A percentile compares a stretch with the other conserved stretches of the same genome.
phyloP scores from a whole-genome alignment of 2,888 invertebrate genomes.

The Strigamia maritima region DNA sequence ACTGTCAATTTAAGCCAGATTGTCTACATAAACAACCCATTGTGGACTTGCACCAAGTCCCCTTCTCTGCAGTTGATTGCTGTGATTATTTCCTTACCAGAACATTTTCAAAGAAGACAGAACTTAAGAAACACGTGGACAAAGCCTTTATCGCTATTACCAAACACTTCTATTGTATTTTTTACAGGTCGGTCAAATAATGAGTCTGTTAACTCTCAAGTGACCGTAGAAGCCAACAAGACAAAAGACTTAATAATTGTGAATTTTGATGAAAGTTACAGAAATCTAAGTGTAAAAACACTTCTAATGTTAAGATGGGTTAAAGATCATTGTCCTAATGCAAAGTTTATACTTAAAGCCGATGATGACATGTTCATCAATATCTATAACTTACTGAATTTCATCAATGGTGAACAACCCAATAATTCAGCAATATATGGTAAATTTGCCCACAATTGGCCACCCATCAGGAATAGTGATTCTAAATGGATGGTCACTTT shows the following conservation, averaged over 20 bases:
- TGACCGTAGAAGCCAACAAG: background rate
- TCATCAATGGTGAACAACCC: background rate
- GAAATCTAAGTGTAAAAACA: background rate
- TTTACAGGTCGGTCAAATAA: background rate
- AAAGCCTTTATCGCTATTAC: constrained; percentile 64
- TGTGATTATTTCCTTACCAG: too few species aligned
- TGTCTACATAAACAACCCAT: too few species aligned
- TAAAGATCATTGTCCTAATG: constrained; percentile 61
- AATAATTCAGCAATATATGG: background rate
- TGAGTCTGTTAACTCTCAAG: background rate
- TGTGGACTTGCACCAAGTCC: too few species aligned
- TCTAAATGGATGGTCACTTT: background rate
- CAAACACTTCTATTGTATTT: too few species aligned
- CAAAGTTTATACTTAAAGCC: constrained; percentile 73
- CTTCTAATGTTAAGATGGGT: background rate
- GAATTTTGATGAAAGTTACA: too few species aligned
- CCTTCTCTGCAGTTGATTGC: too few species aligned
- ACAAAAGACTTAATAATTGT: too few species aligned
- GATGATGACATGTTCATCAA: constrained; percentile 89
- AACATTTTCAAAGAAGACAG: too few species aligned
- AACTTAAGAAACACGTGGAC: background rate
- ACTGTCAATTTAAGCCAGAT: background rate
- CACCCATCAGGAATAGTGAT: background rate
- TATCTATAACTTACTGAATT: constrained; percentile 64
- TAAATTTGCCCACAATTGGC: background rate